These are phyloP conservation scores for Enteromius fasciolatus DNA, from an alignment of 2,797 vertebrate species.

Conservation along the genomic window DNA sequence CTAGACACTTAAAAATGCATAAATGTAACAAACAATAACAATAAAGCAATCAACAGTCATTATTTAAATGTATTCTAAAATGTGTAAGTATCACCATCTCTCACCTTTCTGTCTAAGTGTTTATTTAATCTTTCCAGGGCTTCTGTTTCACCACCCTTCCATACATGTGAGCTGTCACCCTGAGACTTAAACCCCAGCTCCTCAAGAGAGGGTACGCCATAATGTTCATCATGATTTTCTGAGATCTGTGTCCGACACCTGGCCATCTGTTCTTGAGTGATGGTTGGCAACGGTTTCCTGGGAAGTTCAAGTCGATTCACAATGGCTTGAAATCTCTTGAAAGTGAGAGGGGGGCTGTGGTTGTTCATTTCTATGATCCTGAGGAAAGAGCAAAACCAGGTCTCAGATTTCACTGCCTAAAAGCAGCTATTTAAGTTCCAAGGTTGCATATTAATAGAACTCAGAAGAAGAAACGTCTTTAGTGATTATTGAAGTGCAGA, in stretches of 20 bases:
- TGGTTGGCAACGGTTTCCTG: conserved; percentile 81
- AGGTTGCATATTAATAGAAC: not conserved
- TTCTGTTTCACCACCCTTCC: conserved; percentile 93
- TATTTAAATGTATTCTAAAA: not conserved
- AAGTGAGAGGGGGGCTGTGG: conserved; percentile 92
- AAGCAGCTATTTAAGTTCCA: not conserved
- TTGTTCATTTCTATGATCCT: conserved; percentile 97
- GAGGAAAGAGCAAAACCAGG: conserved; percentile 37
- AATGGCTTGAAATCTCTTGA: conserved; percentile 96
- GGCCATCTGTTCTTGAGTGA: conserved; percentile 90
- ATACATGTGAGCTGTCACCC: conserved; percentile 83
- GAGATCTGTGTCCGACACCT: conserved; percentile 82
- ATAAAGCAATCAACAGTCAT: not conserved
- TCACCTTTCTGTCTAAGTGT: conserved; percentile 95
- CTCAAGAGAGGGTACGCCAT: conserved; percentile 92
- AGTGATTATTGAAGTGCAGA: not conserved
- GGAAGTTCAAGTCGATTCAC: conserved; percentile 93
- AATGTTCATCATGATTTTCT: conserved; percentile 88
- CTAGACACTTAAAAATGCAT: not conserved
- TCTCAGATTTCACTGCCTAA: not conserved
- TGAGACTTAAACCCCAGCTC: conserved; percentile 91
- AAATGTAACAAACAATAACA: not conserved
- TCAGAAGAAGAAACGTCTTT: not conserved
- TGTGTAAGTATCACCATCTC: not conserved
- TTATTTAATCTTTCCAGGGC: conserved; percentile 91